A percentile compares a stretch with the other conserved stretches of the same genome.
Conservation (phyloP, 2,113 vertebrate species). For the Orycteropus afer region DNA sequence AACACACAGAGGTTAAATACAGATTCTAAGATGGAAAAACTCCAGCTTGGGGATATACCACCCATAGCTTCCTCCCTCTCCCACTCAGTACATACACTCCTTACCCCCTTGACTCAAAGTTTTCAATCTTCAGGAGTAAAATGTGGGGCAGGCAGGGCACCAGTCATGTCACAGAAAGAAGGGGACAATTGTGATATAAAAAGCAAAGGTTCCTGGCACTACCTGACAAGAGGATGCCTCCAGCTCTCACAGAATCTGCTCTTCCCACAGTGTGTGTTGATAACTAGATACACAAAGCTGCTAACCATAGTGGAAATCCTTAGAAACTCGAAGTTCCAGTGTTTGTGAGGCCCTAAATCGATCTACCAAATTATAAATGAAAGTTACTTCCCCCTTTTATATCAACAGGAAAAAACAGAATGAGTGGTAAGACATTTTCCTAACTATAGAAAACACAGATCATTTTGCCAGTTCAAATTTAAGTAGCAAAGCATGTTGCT, state of each 20-base stretch:
- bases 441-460: not conserved
- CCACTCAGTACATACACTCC: not conserved
- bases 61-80: too few species aligned
- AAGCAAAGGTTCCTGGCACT: not conserved
- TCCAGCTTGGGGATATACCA: not conserved
- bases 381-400: constrained; percentile 28
- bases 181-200: not conserved
- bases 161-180: not conserved
- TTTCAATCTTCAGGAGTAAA: constrained; percentile 39
- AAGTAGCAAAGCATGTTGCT: constrained; percentile 16
- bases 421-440: not conserved
- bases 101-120: not conserved
- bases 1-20: not conserved
- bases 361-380: not conserved
- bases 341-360: constrained; percentile 9
- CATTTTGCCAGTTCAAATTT: constrained; percentile 25
- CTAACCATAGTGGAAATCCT: not conserved
- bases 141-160: not conserved
- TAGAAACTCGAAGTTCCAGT: not conserved
- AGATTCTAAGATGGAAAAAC: not conserved
- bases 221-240: not conserved
- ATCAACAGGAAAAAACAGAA: constrained; percentile 27
- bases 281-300: not conserved
- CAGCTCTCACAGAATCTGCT: not conserved
- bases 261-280: not conserved